Conservation (phyloP, 2,888 invertebrate species). For the Hoplodrina blanda region DNA sequence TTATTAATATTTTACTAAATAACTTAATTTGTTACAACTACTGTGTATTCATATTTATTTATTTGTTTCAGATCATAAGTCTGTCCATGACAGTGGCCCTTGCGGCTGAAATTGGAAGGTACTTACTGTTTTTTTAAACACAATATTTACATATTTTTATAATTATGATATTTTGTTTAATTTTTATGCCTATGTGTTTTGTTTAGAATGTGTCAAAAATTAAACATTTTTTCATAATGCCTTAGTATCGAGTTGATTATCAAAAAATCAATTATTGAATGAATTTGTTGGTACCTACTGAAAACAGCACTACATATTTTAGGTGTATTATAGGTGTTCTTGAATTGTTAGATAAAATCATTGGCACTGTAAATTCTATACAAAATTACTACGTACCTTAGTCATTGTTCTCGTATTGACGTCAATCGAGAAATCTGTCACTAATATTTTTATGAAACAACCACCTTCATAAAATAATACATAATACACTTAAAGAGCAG, state of each 20-base stretch:
- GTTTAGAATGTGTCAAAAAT: neutral
- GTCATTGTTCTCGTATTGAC: neutral
- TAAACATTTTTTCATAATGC: neutral
- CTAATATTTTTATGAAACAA: neutral
- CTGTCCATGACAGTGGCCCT: conserved; percentile 79
- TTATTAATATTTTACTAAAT: conserved; percentile 18
- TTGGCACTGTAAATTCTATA: conserved; percentile 1
- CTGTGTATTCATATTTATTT: conserved; percentile 26
- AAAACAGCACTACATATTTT: neutral
- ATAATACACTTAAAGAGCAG: neutral
- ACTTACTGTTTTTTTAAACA: neutral
- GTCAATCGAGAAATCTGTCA: neutral
- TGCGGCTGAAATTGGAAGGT: conserved; percentile 77
- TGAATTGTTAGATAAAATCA: neutral
- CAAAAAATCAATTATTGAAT: neutral
- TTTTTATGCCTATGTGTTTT: neutral
- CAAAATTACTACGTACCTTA: conserved; percentile 22
- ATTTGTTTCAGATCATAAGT: conserved; percentile 78
- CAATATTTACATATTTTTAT: neutral
- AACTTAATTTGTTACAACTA: conserved; percentile 19
- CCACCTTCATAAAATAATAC: neutral
- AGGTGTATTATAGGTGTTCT: neutral
- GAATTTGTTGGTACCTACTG: neutral
- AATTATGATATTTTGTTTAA: neutral
- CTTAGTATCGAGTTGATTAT: neutral